Evolutionary conservation across 53 echinoderm and acorn worm species (phyloP), one percentile per base, ranked within the genome.

Genomic region (Hippasteria phrygiana): DNA sequence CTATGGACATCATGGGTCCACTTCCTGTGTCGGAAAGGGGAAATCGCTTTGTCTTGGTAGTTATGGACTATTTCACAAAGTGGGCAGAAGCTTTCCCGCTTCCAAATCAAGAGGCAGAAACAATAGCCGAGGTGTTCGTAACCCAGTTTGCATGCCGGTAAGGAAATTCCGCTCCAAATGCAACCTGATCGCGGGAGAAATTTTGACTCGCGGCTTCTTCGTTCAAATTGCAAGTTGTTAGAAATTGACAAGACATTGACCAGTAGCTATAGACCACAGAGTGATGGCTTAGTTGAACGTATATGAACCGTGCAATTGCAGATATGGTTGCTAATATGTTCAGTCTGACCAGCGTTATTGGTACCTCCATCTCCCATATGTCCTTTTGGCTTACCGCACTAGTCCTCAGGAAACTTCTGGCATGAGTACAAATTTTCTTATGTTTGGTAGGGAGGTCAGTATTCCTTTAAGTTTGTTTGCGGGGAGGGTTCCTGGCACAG

Each of bases 41-140:
- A 0, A 90, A 84, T 51, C 72, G 27, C 26, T 90, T 53, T 75
- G 55, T 90, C 26, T 33, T 90, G 37, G 81, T 90, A 14, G 33
- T 90, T 29, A 74, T 55, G 27, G 90, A 90, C 22, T 90, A 84
- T 56, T 90, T 72, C 54, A 66, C 90, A 14, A 90, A 90, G 46
- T 84, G 90, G 90, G 62, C 64, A 40, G 90, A 90, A 45, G 84
- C 90, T 5, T 78, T 32, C 22, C 18, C 90, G 12, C 29, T 73
- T 12, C 48, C 73, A 17, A 45, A 90, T 73, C 83, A 90, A 31
- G 55, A 28, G 9, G 90, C 90, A 6, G 62, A 33, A 20, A 83
- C 90, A 18, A 53, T 83, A 51, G 83, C 90, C 26, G 34, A 41
- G 24, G 62, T 9, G 17, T 71, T 90, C 20, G 55, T 83, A 0